Evolutionary conservation across 2,888 invertebrate genomes (phyloP).

Genomic region (Amphipoea lucens): DNA sequence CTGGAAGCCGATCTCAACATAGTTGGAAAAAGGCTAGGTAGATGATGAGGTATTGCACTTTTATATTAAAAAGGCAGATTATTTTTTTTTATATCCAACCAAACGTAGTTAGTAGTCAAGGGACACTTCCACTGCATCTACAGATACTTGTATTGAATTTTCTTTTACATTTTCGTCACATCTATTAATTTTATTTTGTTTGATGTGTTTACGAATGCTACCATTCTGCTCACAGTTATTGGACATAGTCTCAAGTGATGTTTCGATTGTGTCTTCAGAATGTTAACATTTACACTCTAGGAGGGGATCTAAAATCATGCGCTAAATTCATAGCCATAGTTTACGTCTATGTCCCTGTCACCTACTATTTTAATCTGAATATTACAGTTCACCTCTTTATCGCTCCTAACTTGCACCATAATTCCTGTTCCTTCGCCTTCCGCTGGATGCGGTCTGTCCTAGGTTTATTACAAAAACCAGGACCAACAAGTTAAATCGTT

Average conservation of each 20-base stretch:
- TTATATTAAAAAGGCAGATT: too few species aligned
- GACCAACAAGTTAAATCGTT: background rate
- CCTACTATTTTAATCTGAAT: background rate
- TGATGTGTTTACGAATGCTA: background rate
- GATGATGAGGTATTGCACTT: too few species aligned
- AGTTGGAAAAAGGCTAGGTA: too few species aligned
- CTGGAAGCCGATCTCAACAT: too few species aligned
- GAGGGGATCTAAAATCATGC: background rate
- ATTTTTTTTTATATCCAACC: too few species aligned
- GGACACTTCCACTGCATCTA: conserved; percentile 3
- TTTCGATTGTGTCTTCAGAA: conserved; percentile 10
- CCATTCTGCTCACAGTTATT: conserved; percentile 2
- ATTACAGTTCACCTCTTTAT: background rate
- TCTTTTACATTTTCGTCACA: background rate
- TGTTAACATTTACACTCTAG: background rate
- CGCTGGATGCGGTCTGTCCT: background rate
- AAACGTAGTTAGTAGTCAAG: background rate
- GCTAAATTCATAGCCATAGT: background rate
- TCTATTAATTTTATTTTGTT: background rate
- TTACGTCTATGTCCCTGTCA: background rate
- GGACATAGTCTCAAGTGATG: conserved; percentile 5
- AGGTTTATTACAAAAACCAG: background rate
- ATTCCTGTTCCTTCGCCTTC: background rate
- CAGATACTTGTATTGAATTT: background rate
- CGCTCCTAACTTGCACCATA: conserved; percentile 7